Conservation (phyloP, 2,113 vertebrate genomes). For the Alouatta palliata region DNA sequence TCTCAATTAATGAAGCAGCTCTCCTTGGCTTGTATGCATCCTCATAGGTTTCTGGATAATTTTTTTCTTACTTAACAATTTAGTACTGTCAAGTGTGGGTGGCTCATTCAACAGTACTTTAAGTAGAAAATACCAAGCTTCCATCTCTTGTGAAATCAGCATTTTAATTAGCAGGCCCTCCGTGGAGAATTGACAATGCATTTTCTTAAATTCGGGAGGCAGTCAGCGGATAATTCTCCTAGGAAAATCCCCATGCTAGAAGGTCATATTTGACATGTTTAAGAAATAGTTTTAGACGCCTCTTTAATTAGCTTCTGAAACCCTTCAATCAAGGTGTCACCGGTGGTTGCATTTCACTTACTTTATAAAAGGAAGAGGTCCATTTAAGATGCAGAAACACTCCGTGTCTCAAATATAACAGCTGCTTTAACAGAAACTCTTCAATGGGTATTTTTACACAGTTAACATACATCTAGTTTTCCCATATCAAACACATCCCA, state of each 20-base stretch:
- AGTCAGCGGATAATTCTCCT: neutral
- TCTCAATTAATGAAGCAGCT: neutral
- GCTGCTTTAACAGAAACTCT: neutral
- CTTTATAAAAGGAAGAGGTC: neutral
- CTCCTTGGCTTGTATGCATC: no score
- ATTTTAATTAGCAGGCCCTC: slow-evolving; percentile 42
- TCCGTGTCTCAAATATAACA: neutral
- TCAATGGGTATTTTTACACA: neutral
- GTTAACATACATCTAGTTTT: neutral
- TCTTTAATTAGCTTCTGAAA: slow-evolving; percentile 50
- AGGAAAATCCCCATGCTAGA: neutral
- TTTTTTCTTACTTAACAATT: neutral
- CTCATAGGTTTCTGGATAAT: neutral
- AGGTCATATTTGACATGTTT: neutral
- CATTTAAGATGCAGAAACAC: neutral
- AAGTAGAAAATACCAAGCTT: neutral
- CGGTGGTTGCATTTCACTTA: neutral
- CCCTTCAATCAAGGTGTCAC: slow-evolving; percentile 12
- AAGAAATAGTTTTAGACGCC: neutral
- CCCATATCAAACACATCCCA: neutral
- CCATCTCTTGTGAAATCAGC: neutral
- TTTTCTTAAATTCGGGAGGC: neutral
- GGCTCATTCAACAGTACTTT: neutral
- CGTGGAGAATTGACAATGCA: neutral
- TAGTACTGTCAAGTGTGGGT: neutral